Base-by-base conservation (phyloP, 2,113 vertebrate genomes). In the Onychostoma macrolepis region DNA sequence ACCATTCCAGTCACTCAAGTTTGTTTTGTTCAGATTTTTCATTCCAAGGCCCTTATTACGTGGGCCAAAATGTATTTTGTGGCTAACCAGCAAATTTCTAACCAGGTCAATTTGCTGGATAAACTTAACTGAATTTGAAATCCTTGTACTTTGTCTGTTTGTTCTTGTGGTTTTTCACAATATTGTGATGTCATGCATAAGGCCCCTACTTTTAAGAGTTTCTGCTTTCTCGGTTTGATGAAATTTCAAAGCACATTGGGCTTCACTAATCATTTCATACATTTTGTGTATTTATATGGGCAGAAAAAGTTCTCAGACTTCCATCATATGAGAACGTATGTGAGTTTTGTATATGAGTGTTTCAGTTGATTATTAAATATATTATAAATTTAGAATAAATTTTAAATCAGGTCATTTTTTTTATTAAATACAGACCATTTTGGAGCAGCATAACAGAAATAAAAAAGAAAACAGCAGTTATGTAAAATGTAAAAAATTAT, bases 21-120 rank as follows among this genome's bases (percentile, higher is more conserved):
- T 43, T 67, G 58, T 82, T 82, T 67, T 82, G 38, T 50, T 69
- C 19, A n/a, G 10, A 48, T 33, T 33, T 50, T 83, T 50, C 4
- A 71, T 69, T n/a, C 41, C 63, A 48, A 36, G 19, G 43, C 6
- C 43, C 43, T 71, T 28, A 53, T 48, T 36, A 69, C 33, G 28
- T 53, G 43, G 17, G 7, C 26, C 19, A 67, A 53, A 48, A 33
- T 78, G n/a, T 33, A 53, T 78, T 50, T 78, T 53, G 63, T 71
- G 63, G 63, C 43, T 21, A 45, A 69, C 80, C 80, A 83, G 43
- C 43, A 81, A 81, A 67, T 30, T 36, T 67, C 38, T 45, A n/a
- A n/a, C n/a, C 61, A 71, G 61, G 10, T 12, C 19, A 24, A 10
- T 83, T 71, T 83, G 43, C 38, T 81, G 24, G 13, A 65, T 71